Evolutionary conservation across 1,140 invertebrate genomes (phyloP), one percentile per base, ranked within the genome.

Genomic region (Littorina saxatilis): DNA sequence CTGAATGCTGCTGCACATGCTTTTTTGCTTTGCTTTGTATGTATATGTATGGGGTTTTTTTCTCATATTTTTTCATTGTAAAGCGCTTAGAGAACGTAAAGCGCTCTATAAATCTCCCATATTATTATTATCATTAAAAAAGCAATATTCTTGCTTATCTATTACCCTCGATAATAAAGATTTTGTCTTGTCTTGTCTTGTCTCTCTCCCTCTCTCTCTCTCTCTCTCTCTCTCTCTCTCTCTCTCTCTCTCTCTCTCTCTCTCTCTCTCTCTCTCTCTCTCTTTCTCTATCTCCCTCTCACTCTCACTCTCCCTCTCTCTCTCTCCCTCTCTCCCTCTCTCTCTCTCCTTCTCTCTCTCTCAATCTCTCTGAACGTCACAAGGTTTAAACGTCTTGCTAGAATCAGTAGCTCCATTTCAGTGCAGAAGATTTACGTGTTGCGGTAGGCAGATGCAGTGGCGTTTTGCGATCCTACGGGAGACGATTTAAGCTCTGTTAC

Each of bases 301-400:
- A 39, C 35, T 68, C 23, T 68, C 55, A 11, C 47, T 50, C 47
- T 20, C n/a, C n/a, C 55, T 27, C 17, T 58, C 17, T 27, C n/a
- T 58, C 55, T 27, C n/a, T 68, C 9, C 39, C 35, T 37, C 35
- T 39, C 2, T 68, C 11, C 3, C 5, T 68, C 47, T 77, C 52
- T 75, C 4, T 61, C 75, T 35, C 27, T 58, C 75, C 27, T 52
- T 37, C 32, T 75, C 72, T 75, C 15, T 75, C 79, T 80, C 68
- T 80, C 79, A 73, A 35, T 80, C 52, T 82, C 81, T 72, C 35
- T 55, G 29, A 32, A 27, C 50, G 43, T 82, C 4, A 50, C 81
- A 37, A 11, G 35, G 35, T 58, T 15, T 63, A 43, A 55, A 27
- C 55, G 13, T 80, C 32, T 32, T 3, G 4, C n/a, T 20, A 17